phyloP scores from a whole-genome alignment of 2,888 invertebrate species.

The Melolontha melolontha region DNA sequence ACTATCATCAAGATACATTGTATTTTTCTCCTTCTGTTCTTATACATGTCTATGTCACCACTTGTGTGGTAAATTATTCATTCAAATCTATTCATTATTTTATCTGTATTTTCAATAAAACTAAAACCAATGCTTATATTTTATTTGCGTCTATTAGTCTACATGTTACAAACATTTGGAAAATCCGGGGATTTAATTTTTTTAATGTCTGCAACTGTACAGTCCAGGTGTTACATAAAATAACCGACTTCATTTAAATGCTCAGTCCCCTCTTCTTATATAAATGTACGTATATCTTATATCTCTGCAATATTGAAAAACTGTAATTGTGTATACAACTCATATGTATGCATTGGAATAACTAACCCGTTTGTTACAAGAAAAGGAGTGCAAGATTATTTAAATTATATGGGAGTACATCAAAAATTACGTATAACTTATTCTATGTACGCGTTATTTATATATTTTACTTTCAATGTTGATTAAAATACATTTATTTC shows the following conservation, averaged over 20 bases:
- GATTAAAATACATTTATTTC: no score
- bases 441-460: no score
- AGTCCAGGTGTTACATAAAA: slow-evolving; percentile 61
- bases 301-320: no score
- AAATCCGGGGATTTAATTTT: slow-evolving; percentile 14
- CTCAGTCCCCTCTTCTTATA: slow-evolving; percentile 49
- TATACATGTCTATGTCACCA: background rate
- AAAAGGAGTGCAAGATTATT: no score
- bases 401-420: no score
- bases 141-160: background rate
- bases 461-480: no score
- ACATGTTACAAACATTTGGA: background rate
- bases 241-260: slow-evolving; percentile 57
- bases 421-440: no score
- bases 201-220: slow-evolving; percentile 59
- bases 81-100: background rate
- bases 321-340: no score
- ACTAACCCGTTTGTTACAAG: no score
- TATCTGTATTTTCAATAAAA: background rate
- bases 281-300: slow-evolving; percentile 45
- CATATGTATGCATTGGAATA: no score
- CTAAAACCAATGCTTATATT: background rate
- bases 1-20: background rate
- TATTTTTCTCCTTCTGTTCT: slow-evolving; percentile 3
- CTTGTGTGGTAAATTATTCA: slow-evolving; percentile 38